These are phyloP conservation scores for Hyposoter dolosus DNA, from an alignment of 2,888 invertebrate species.

Conservation along the genomic window DNA sequence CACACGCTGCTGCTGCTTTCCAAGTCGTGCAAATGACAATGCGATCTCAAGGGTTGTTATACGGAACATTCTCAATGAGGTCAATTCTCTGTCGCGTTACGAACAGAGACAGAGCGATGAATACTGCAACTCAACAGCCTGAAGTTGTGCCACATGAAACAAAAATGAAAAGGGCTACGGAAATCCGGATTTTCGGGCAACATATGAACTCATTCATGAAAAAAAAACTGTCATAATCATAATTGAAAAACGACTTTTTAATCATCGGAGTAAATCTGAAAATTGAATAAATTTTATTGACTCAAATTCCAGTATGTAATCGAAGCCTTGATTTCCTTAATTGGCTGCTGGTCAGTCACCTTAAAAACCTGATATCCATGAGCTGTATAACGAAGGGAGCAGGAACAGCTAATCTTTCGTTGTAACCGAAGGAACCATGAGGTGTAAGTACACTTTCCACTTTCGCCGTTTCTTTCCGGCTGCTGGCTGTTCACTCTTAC, in stretches of 20 bases:
- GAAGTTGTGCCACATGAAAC: background rate
- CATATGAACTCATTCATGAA: too few species aligned
- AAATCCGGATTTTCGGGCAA: too few species aligned
- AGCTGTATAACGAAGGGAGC: conserved; percentile 20
- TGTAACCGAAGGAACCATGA: conserved; percentile 76
- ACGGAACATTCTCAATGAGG: background rate
- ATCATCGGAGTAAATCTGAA: background rate
- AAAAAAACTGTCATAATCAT: too few species aligned
- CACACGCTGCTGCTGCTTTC: conserved; percentile 16
- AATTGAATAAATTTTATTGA: conserved; percentile 8
- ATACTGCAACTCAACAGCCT: background rate
- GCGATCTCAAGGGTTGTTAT: background rate
- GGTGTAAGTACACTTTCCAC: conserved; percentile 47
- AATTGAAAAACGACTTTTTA: background rate
- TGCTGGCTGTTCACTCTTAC: conserved; percentile 26
- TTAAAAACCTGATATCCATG: conserved; percentile 56
- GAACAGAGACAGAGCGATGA: background rate
- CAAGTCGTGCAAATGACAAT: conserved; percentile 28
- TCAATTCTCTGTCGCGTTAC: background rate
- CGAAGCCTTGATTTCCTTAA: conserved; percentile 23
- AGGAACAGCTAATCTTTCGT: conserved; percentile 76
- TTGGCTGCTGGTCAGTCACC: conserved; percentile 66
- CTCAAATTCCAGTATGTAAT: conserved; percentile 18
- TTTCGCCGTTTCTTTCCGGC: conserved; percentile 51
- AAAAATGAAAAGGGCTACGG: too few species aligned